Percentiles rank a stretch among this genome's conserved stretches.
Evolutionary conservation across 2,113 vertebrate genomes (phyloP).

Genomic region (Ochotona curzoniae): DNA sequence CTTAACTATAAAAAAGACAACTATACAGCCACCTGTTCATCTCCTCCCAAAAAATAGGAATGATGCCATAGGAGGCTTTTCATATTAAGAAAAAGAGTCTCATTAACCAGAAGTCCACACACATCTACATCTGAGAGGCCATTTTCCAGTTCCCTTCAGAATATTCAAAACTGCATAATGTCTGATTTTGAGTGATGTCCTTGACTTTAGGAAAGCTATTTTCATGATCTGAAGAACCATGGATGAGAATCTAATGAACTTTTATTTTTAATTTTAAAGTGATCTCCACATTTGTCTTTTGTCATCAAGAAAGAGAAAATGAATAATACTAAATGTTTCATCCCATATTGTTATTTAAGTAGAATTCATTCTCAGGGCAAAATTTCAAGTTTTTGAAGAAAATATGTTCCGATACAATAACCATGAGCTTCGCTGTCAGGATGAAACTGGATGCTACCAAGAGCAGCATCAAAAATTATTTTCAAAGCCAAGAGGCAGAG

Average conservation of each 20-base stretch:
- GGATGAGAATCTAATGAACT: slow-evolving; percentile 15
- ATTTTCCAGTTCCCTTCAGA: background rate
- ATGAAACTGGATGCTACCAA: slow-evolving; percentile 2
- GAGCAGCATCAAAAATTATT: background rate
- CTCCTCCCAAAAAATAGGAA: background rate
- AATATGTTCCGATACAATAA: background rate
- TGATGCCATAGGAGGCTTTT: background rate
- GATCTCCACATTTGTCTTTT: background rate
- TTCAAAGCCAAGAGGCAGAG: too few species aligned
- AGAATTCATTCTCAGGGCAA: slow-evolving; percentile 33
- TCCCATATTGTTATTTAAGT: background rate
- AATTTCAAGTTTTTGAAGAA: slow-evolving; percentile 14
- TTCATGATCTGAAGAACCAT: slow-evolving; percentile 17
- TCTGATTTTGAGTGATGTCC: background rate
- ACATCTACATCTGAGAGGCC: background rate
- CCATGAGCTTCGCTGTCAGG: background rate
- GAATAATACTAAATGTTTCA: background rate
- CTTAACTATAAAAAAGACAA: background rate
- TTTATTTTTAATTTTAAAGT: slow-evolving; percentile 36
- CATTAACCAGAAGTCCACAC: background rate
- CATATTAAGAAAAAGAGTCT: background rate
- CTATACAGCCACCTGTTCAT: background rate
- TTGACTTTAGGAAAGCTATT: background rate
- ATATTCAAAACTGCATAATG: background rate
- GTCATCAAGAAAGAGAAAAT: background rate